phyloP scores from a whole-genome alignment of 2,888 invertebrate genomes.

The Chorisops tibialis region DNA sequence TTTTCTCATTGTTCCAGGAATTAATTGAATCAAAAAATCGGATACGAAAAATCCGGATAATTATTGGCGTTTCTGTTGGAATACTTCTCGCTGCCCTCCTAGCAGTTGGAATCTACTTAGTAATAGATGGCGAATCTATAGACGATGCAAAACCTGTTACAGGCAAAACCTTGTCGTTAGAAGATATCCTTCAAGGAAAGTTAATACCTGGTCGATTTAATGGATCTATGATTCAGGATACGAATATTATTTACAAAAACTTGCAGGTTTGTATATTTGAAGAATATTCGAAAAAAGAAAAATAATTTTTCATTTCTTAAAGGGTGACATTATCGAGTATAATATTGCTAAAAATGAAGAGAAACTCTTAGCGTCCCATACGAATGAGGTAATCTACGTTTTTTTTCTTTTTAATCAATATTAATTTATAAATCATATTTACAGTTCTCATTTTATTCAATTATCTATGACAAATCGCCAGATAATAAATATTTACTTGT shows the following conservation, averaged over 20 bases:
- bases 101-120: conserved; percentile 58
- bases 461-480: conserved; percentile 59
- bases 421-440: not conserved
- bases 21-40: conserved; percentile 58
- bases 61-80: conserved; percentile 57
- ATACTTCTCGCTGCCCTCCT: conserved; percentile 60
- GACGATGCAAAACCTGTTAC: conserved; percentile 23
- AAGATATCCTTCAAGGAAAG: conserved; percentile 68
- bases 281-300: not conserved
- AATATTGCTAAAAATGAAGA: not conserved
- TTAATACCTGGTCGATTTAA: conserved; percentile 69
- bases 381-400: not conserved
- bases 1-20: conserved; percentile 58
- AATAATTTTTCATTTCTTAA: not conserved
- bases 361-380: not conserved
- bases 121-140: conserved; percentile 46
- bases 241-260: conserved; percentile 64
- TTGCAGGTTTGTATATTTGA: conserved; percentile 52
- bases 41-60: conserved; percentile 56
- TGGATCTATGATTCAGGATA: conserved; percentile 73
- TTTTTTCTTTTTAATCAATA: not conserved
- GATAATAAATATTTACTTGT: conserved; percentile 63
- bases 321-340: conserved; percentile 12
- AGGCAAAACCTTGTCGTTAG: conserved; percentile 55
- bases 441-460: conserved; percentile 32